phyloP scores from a whole-genome alignment of 1,140 invertebrate species.

The Diabrotica undecimpunctata region DNA sequence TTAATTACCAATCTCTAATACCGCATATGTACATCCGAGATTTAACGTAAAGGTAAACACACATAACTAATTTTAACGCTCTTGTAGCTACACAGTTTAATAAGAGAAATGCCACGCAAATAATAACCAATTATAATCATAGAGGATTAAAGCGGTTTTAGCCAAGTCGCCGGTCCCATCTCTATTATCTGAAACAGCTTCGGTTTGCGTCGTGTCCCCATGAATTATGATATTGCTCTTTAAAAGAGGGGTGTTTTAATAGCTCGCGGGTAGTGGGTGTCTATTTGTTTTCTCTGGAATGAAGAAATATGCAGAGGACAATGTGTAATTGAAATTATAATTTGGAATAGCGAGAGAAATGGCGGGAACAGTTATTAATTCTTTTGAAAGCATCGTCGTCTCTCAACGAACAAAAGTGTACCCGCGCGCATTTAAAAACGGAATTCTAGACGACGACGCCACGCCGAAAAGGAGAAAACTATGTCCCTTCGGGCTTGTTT shows the following conservation, averaged over 20 bases:
- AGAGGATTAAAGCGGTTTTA: too few species aligned
- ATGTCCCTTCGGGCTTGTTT: too few species aligned
- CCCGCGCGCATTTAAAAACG: not conserved
- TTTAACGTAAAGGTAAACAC: too few species aligned
- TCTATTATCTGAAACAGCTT: not conserved
- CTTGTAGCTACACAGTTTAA: too few species aligned
- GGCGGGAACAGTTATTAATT: constrained; percentile 2
- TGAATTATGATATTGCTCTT: constrained; percentile 2
- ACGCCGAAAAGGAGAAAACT: not conserved
- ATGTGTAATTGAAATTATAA: constrained; percentile 3
- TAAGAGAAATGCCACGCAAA: too few species aligned
- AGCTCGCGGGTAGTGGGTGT: constrained; percentile 1
- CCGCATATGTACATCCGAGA: too few species aligned
- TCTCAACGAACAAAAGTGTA: not conserved
- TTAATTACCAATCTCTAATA: too few species aligned
- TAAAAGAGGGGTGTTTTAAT: constrained; percentile 2
- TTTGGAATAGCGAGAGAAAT: constrained; percentile 2
- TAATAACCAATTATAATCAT: too few species aligned
- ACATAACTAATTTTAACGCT: too few species aligned
- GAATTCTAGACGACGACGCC: not conserved
- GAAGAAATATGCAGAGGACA: constrained; percentile 2
- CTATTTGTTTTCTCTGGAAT: constrained; percentile 2
- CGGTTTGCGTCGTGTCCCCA: not conserved
- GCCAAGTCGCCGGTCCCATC: not conserved
- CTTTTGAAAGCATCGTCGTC: not conserved